Conservation (phyloP, 2,797 vertebrate genomes). For the Macrochelys suwanniensis region DNA sequence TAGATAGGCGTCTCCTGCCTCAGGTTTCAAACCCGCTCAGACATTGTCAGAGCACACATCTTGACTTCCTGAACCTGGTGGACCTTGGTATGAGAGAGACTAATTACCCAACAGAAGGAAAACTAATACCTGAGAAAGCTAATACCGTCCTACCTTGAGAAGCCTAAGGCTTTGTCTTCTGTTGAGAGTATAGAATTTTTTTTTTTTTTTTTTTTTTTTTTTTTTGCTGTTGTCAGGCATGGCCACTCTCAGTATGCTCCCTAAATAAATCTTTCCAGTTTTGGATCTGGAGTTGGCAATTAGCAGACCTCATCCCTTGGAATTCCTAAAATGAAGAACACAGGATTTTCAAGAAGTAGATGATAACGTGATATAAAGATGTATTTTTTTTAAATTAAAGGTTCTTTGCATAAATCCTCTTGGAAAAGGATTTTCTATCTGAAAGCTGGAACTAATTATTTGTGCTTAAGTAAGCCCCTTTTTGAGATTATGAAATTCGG, state of each 20-base stretch:
- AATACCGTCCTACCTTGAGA: background rate
- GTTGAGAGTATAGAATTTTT: background rate
- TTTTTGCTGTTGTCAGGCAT: background rate
- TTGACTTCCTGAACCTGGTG: background rate
- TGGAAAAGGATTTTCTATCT: background rate
- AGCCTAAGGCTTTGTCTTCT: background rate
- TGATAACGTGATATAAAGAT: too few species aligned
- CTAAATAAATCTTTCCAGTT: background rate
- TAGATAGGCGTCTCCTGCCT: background rate
- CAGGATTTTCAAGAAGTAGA: too few species aligned
- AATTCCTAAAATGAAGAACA: background rate
- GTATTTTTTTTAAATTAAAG: background rate
- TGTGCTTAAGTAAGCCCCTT: background rate
- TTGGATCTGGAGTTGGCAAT: background rate
- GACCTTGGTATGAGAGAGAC: background rate
- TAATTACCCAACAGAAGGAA: background rate
- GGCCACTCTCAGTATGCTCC: too few species aligned
- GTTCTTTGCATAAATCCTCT: background rate
- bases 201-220: background rate
- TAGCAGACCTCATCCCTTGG: background rate
- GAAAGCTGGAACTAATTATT: background rate
- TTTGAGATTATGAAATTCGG: too few species aligned
- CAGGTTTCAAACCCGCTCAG: background rate
- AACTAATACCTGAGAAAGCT: background rate
- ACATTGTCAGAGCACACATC: accelerated